These are phyloP conservation scores for Eurytoma californica DNA, from an alignment of 2,888 invertebrate genomes.

Conservation along the genomic window DNA sequence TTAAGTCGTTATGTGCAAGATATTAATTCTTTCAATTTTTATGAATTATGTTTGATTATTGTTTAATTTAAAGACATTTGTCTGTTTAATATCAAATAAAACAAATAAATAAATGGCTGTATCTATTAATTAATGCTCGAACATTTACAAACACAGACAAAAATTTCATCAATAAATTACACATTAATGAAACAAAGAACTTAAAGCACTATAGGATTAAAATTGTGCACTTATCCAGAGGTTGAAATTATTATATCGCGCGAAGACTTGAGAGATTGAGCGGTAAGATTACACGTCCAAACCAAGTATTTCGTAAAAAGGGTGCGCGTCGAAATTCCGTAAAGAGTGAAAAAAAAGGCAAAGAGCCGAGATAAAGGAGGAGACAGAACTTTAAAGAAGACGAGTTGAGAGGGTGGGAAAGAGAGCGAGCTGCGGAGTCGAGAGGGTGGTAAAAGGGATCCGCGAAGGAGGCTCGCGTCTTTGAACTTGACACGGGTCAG, in stretches of 20 bases:
- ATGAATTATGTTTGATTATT: too few species aligned
- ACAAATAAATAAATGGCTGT: too few species aligned
- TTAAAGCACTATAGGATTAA: too few species aligned
- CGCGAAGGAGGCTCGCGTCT: constrained; percentile 61
- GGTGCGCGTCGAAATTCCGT: neutral
- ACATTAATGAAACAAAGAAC: too few species aligned
- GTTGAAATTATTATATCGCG: neutral
- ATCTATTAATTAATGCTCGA: too few species aligned
- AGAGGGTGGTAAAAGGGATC: constrained; percentile 44
- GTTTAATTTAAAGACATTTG: too few species aligned
- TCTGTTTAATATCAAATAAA: too few species aligned
- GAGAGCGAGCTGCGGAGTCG: neutral
- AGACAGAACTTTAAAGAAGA: constrained; percentile 10
- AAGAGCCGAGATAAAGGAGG: neutral
- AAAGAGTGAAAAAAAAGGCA: constrained; percentile 5
- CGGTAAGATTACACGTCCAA: neutral
- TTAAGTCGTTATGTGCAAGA: too few species aligned
- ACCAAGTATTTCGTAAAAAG: neutral
- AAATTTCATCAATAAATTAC: too few species aligned
- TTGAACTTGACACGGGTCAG: constrained; percentile 74
- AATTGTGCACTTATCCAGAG: too few species aligned
- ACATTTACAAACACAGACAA: too few species aligned
- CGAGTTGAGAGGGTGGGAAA: neutral
- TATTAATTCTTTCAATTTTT: too few species aligned
- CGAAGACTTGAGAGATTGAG: constrained; percentile 9